Evolutionary conservation across 2,113 vertebrate species (phyloP), one percentile per base, ranked within the genome.

Genomic region (Oryzias javanicus): DNA sequence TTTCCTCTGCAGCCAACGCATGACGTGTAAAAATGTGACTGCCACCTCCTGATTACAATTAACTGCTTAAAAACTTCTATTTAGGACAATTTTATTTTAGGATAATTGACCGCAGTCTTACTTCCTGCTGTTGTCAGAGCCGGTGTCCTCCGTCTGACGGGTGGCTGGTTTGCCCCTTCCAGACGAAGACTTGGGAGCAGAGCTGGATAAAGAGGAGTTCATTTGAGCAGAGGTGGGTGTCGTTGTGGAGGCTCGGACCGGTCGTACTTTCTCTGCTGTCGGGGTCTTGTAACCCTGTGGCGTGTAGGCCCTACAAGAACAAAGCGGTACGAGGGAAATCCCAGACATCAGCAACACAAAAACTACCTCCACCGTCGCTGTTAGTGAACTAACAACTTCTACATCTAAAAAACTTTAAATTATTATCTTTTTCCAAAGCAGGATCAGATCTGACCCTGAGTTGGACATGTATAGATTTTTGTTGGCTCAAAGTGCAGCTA

Each of bases 161-260:
- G 84, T 73, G 0, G 61, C 22, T 12, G 75, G 89, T 68, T 91
- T 92, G 78, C 42, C 90, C 80, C 94, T 94, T 71, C 91, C 91
- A 54, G 94, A 94, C 47, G 90, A 93, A 50, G 93, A 89, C 74
- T 96, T 97, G 64, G 94, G 94, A 60, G 93, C 92, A 0, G 94
- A 96, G 86, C 92, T 91, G 0, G 94, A 95, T 20, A 95, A 89
- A 83, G 92, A 91, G 82, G 91, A 74, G 84, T 82, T 78, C 19
- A 84, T 29, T 5, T 86, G 82, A 58, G 74, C 70, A 2, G 90
- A 70, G 40, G 85, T 86, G 35, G 89, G 90, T 0, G 90, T 91
- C 3, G 66, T 49, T 0, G 89, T 89, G 0, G 91, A 73, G 40
- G 91, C 72, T 69, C 91, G 90, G 4, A 90, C 74, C 10, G 88